Conservation (phyloP, 2,113 vertebrate species). For the Daboia siamensis region DNA sequence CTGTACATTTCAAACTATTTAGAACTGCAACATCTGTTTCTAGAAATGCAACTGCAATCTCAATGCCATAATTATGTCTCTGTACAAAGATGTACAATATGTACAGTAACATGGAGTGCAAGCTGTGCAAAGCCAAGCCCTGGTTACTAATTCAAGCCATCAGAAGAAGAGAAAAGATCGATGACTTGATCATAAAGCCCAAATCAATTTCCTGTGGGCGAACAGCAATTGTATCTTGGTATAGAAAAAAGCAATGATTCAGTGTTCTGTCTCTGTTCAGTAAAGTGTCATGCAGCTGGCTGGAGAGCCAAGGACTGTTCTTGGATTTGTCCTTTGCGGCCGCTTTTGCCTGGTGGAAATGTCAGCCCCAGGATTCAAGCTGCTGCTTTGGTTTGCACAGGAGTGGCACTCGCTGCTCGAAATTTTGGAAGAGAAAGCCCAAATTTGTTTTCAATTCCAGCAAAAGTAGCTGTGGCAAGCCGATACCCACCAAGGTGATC, state of each 20-base stretch:
- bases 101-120: conserved; percentile 83
- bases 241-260: conserved; percentile 59
- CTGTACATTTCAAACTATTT: conserved; percentile 86
- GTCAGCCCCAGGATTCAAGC: conserved; percentile 44
- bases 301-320: conserved; percentile 48
- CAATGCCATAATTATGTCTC: conserved; percentile 80
- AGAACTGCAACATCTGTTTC: conserved; percentile 65
- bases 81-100: conserved; percentile 95
- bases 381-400: conserved; percentile 67
- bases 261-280: conserved; percentile 60
- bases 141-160: conserved; percentile 77
- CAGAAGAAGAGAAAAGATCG: conserved; percentile 64
- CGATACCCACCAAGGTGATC: conserved; percentile 92
- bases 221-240: conserved; percentile 56
- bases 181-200: conserved; percentile 67
- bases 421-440: conserved; percentile 94
- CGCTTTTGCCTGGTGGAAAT: not conserved
- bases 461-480: conserved; percentile 90
- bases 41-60: conserved; percentile 65
- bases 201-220: conserved; percentile 60
- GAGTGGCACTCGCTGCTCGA: conserved; percentile 65
- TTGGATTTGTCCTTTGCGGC: conserved; percentile 22
- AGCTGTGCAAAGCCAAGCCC: conserved; percentile 75
- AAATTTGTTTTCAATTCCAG: conserved; percentile 94
- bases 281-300: conserved; percentile 74